These are phyloP conservation scores for Macrosoma leucophasiata DNA, from an alignment of 2,888 invertebrate species.

Conservation along the genomic window DNA sequence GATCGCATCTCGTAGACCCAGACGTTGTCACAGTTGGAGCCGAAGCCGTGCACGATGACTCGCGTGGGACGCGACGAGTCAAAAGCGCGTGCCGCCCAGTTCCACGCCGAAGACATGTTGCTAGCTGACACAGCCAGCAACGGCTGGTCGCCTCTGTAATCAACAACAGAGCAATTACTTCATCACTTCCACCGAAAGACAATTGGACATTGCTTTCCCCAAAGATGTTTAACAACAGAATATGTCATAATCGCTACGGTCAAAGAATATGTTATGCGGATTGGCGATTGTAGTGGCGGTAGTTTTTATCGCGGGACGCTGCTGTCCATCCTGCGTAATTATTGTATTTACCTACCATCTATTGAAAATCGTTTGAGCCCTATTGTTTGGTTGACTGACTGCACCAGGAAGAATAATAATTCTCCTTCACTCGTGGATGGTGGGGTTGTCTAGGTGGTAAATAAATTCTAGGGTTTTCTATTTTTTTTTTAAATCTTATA, in stretches of 20 bases:
- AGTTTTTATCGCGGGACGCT: background rate
- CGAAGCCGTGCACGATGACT: slow-evolving; percentile 95
- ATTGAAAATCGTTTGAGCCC: background rate
- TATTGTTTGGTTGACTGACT: background rate
- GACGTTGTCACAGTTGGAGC: slow-evolving; percentile 91
- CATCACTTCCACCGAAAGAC: no score
- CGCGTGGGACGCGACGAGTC: slow-evolving; percentile 81
- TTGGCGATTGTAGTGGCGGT: no score
- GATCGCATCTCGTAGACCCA: slow-evolving; percentile 97
- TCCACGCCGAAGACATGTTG: slow-evolving; percentile 82
- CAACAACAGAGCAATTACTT: no score
- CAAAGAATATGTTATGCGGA: no score
- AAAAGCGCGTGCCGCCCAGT: slow-evolving; percentile 79
- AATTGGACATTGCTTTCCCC: no score
- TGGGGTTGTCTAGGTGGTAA: no score
- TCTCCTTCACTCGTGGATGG: no score
- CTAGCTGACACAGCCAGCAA: slow-evolving; percentile 82
- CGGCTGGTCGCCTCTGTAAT: slow-evolving; percentile 75
- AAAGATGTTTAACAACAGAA: no score
- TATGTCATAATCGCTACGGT: no score
- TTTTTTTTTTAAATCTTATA: no score
- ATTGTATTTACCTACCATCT: background rate
- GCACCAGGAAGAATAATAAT: background rate
- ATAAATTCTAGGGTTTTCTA: no score
- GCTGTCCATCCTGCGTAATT: background rate